Conservation (phyloP, 1,140 invertebrate genomes). For the Rhopalosiphum maidis region DNA sequence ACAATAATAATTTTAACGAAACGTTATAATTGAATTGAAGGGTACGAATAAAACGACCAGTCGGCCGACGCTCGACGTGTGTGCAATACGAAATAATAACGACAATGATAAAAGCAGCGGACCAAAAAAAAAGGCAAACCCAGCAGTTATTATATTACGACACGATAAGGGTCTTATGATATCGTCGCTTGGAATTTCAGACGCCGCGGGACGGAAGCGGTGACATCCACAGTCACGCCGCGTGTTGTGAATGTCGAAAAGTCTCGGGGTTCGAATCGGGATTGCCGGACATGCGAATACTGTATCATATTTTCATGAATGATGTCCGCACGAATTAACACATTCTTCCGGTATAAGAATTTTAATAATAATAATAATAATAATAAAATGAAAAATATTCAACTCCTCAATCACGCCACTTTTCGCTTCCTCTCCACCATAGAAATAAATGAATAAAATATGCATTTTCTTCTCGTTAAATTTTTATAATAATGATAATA, state of each 20-base stretch:
- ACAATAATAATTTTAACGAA: neutral
- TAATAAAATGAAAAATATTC: neutral
- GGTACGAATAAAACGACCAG: neutral
- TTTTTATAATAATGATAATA: neutral
- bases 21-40: neutral
- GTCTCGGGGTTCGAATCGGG: neutral
- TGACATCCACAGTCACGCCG: neutral
- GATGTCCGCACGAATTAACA: neutral
- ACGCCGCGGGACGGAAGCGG: neutral
- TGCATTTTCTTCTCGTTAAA: neutral
- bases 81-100: neutral
- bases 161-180: neutral
- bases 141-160: neutral
- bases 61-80: neutral
- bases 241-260: neutral
- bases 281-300: neutral
- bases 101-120: neutral
- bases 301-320: neutral
- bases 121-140: neutral
- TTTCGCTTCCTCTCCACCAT: neutral
- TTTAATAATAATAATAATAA: neutral
- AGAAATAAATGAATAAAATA: neutral
- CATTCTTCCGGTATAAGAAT: neutral
- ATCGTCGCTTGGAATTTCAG: neutral
- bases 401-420: neutral